phyloP scores from a whole-genome alignment of 2,888 invertebrate species.

The Drosophila hamatofila region DNA sequence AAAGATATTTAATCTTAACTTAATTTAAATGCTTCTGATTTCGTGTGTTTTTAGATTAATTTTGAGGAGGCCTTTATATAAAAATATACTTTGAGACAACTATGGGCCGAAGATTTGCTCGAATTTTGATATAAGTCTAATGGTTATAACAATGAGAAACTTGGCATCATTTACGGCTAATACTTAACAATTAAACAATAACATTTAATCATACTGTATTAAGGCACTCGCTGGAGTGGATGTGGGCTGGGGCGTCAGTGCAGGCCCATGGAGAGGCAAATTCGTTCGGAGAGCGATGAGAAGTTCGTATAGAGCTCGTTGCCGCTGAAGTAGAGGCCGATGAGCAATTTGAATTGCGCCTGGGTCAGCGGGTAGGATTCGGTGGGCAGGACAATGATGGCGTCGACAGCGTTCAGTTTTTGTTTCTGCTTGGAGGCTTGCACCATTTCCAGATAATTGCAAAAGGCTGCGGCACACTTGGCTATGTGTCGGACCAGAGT shows the following conservation, averaged over 20 bases:
- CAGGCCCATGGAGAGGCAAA: conserved; percentile 32
- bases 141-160: conserved; percentile 12
- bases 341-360: conserved; percentile 68
- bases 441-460: conserved; percentile 47
- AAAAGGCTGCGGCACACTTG: conserved; percentile 63
- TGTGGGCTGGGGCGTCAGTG: neutral
- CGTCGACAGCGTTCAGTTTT: conserved; percentile 31
- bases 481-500: conserved; percentile 62
- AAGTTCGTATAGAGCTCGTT: conserved; percentile 51
- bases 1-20: neutral
- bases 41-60: too few species aligned
- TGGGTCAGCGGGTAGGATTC: conserved; percentile 53
- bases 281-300: conserved; percentile 33
- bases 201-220: conserved; percentile 7
- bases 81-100: neutral
- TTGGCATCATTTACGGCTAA: neutral
- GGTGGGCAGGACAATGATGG: conserved; percentile 59
- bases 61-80: neutral
- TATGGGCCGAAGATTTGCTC: neutral
- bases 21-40: neutral
- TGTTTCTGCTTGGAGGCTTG: conserved; percentile 19
- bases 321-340: conserved; percentile 71
- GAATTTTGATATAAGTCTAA: conserved; percentile 6
- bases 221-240: neutral
- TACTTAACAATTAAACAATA: conserved; percentile 12